Percentiles rank a stretch among this genome's conserved stretches.
phyloP scores from a whole-genome alignment of 2,113 vertebrate genomes.

The Alligator mississippiensis region DNA sequence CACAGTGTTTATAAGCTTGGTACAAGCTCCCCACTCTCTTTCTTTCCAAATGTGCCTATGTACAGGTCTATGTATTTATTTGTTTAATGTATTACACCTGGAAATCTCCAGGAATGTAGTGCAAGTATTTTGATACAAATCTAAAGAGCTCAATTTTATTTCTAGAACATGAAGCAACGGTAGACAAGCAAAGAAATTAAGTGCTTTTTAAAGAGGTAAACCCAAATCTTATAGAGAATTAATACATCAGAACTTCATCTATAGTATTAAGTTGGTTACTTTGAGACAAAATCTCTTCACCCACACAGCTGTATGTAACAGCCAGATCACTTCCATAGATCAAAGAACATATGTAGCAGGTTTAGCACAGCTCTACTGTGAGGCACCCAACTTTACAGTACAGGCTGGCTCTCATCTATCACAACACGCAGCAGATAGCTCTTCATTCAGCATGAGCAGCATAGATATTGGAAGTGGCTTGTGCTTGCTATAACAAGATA shows the following conservation, averaged over 20 bases:
- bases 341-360: neutral
- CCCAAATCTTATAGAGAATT: neutral
- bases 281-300: neutral
- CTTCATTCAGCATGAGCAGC: neutral
- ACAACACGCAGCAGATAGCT: neutral
- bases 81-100: rapidly evolving
- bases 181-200: neutral
- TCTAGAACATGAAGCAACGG: too few relatives aligned
- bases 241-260: neutral
- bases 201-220: neutral
- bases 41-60: too few relatives aligned
- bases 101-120: neutral
- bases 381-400: too few relatives aligned
- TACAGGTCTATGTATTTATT: too few relatives aligned
- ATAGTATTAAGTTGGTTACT: neutral
- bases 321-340: neutral
- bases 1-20: neutral
- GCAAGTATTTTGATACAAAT: too few relatives aligned
- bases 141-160: too few relatives aligned
- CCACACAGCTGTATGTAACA: rapidly evolving
- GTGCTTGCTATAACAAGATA: neutral
- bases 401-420: neutral
- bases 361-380: neutral
- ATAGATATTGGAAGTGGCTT: neutral
- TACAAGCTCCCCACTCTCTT: neutral